phyloP scores from a whole-genome alignment of 2,113 vertebrate species.

The Cathartes aura region DNA sequence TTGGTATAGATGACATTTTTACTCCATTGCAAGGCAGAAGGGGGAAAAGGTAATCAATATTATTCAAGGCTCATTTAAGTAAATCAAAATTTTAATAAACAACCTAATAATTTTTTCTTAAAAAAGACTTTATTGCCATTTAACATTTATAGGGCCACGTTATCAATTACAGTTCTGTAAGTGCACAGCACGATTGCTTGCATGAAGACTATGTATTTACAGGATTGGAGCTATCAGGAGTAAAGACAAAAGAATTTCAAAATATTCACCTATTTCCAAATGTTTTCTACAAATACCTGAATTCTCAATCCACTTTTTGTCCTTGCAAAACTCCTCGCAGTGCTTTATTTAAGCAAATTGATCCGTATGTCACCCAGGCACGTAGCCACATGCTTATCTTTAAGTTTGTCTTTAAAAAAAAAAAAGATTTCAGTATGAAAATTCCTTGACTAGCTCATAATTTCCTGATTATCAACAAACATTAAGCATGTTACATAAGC shows the following conservation, averaged over 20 bases:
- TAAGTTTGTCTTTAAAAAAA: background rate
- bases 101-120: background rate
- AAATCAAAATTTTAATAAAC: background rate
- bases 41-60: background rate
- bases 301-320: background rate
- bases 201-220: background rate
- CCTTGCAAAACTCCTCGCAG: background rate
- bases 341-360: background rate
- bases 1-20: background rate
- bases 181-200: background rate
- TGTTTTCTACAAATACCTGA: background rate
- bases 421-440: background rate
- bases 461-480: background rate
- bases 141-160: background rate
- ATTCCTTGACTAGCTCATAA: background rate
- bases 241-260: background rate
- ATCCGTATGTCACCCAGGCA: background rate
- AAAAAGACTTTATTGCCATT: background rate
- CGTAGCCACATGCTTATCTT: background rate
- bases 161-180: background rate
- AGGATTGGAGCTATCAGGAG: background rate
- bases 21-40: background rate
- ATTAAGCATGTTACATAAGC: background rate
- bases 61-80: background rate
- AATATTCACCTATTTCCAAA: background rate